Percentiles rank a stretch among this genome's conserved stretches.
These are phyloP conservation scores for Anisognathus igniventris DNA, from an alignment of 2,797 vertebrate species.

Conservation along the genomic window DNA sequence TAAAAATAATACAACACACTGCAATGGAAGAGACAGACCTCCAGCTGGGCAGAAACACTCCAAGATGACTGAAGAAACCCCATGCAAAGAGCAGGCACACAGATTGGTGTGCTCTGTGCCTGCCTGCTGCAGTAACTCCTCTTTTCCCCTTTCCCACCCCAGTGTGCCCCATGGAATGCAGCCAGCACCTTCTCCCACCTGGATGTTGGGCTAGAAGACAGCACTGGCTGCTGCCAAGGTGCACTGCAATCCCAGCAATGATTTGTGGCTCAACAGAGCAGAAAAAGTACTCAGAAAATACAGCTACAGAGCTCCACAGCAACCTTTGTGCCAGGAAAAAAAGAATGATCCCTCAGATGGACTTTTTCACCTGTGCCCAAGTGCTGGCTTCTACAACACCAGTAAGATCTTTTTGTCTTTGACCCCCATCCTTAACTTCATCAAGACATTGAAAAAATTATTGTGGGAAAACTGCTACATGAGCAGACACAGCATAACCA, in stretches of 20 bases:
- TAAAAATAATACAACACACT: background rate
- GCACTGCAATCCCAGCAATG: background rate
- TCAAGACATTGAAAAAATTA: background rate
- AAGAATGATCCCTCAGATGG: rapidly evolving
- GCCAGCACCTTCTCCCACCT: background rate
- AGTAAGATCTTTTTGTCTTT: background rate
- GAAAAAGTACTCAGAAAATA: background rate
- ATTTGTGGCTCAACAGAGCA: background rate
- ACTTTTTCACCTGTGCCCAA: background rate
- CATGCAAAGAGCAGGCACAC: background rate
- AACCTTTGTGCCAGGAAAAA: background rate
- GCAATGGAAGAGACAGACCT: background rate
- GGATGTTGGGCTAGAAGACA: background rate
- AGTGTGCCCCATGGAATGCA: no score
- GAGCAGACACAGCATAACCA: background rate
- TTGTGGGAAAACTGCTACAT: rapidly evolving
- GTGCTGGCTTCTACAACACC: background rate
- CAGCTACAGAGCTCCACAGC: background rate
- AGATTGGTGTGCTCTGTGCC: background rate
- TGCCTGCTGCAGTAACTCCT: background rate
- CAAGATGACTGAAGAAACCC: background rate
- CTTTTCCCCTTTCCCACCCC: background rate
- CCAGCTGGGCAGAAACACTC: background rate
- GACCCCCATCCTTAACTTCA: background rate
- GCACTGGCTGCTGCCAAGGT: background rate